phyloP scores from a whole-genome alignment of 2,113 vertebrate species.

The Hemiscyllium ocellatum region DNA sequence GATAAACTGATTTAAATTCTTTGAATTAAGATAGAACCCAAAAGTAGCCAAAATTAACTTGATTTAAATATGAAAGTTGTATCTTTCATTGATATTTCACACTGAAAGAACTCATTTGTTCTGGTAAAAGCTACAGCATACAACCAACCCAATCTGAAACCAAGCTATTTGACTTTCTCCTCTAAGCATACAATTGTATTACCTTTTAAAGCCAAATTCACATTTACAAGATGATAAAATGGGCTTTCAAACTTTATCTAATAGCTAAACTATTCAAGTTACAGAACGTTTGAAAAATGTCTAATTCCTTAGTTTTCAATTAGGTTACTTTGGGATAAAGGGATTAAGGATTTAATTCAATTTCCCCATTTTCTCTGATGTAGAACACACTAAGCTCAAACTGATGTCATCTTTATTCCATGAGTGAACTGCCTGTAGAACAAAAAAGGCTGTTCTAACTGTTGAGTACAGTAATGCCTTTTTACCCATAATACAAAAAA shows the following conservation, averaged over 20 bases:
- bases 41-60: not conserved
- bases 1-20: too few relatives aligned
- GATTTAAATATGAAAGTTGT: not conserved
- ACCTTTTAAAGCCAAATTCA: not conserved
- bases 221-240: not conserved
- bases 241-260: not conserved
- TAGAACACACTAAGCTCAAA: constrained; percentile 41
- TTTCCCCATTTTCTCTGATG: not conserved
- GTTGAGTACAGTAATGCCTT: constrained; percentile 44
- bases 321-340: not conserved
- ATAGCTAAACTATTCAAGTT: not conserved
- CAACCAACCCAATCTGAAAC: not conserved
- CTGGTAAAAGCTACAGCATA: not conserved
- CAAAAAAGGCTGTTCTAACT: constrained; percentile 49
- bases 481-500: constrained; percentile 48
- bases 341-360: not conserved
- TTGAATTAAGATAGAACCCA: too few relatives aligned
- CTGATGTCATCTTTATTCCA: constrained; percentile 46
- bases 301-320: not conserved
- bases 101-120: not conserved
- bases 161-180: too few relatives aligned
- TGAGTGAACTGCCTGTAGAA: constrained; percentile 42
- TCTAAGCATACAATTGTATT: not conserved
- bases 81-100: not conserved
- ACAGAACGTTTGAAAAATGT: not conserved